Percentiles rank a stretch among this genome's conserved stretches.
Conservation (phyloP, 2,113 vertebrate genomes). For the Chlorodrepanis virens region DNA sequence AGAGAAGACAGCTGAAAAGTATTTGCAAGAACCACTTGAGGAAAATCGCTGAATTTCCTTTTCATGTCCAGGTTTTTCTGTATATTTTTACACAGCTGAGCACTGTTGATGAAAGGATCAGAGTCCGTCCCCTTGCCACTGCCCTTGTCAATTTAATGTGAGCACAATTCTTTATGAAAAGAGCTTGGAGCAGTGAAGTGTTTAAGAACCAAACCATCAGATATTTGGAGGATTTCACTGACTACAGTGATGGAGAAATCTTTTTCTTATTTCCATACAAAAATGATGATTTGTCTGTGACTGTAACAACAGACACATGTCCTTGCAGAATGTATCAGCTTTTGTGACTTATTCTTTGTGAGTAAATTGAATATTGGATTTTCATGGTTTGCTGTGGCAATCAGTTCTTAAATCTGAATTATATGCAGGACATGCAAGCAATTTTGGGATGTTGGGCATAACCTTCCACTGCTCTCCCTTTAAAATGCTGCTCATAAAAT, state of each 20-base stretch:
- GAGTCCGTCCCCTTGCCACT: not conserved
- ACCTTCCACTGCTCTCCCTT: not conserved
- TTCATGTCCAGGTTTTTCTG: not conserved
- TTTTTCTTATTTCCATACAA: not conserved
- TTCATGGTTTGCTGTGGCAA: not conserved
- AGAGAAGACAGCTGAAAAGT: not conserved
- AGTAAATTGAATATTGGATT: conserved; percentile 55
- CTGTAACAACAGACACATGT: not conserved
- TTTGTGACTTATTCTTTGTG: not conserved
- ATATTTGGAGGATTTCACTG: not conserved
- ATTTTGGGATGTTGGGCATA: not conserved
- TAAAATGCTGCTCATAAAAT: not conserved
- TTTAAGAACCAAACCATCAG: not conserved
- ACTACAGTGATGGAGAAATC: not conserved
- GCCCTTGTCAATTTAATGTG: not conserved
- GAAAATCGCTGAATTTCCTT: not conserved
- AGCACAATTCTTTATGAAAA: not conserved
- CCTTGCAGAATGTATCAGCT: not conserved
- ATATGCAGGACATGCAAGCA: not conserved
- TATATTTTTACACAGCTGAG: not conserved
- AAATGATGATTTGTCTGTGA: not conserved
- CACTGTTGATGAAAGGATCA: not conserved
- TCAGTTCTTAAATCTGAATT: not conserved
- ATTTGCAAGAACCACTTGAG: not conserved
- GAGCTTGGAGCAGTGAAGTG: not conserved